These are phyloP conservation scores for Eupeodes corollae DNA, from an alignment of 1,140 invertebrate genomes.

Conservation along the genomic window DNA sequence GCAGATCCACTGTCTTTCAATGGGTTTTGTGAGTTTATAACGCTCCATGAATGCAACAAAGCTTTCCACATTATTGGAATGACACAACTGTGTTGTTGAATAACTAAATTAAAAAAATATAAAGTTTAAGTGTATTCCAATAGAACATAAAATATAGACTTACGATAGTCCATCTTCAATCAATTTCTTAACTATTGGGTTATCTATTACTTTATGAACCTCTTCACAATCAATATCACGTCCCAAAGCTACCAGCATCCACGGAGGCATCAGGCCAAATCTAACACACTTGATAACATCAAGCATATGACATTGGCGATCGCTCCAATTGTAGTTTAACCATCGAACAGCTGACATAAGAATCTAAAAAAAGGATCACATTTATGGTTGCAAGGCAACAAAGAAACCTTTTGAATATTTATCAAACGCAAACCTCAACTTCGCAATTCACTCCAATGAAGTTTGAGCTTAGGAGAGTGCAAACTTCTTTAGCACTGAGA, in stretches of 20 bases:
- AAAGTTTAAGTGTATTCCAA: conserved; percentile 1
- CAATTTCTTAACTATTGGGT: conserved; percentile 54
- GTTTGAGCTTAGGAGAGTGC: conserved; percentile 50
- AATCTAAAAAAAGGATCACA: conserved; percentile 46
- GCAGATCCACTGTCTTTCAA: conserved; percentile 56
- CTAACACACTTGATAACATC: conserved; percentile 53
- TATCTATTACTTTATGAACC: conserved; percentile 52
- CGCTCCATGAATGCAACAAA: conserved; percentile 53
- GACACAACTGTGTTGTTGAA: conserved; percentile 58
- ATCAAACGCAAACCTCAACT: conserved; percentile 43
- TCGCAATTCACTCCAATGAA: conserved; percentile 50
- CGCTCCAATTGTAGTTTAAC: conserved; percentile 54
- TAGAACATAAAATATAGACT: conserved; percentile 22
- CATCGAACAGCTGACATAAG: conserved; percentile 62
- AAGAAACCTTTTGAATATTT: conserved; percentile 1
- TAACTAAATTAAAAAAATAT: not conserved
- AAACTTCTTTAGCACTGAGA: conserved; percentile 49
- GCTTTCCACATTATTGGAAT: conserved; percentile 51
- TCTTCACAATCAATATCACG: conserved; percentile 56
- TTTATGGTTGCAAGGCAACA: not conserved
- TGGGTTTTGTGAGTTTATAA: conserved; percentile 49
- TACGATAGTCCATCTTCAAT: conserved; percentile 61
- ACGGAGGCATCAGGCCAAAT: conserved; percentile 60
- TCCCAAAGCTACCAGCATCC: conserved; percentile 59
- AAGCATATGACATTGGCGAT: conserved; percentile 42